phyloP scores from a whole-genome alignment of 2,113 vertebrate genomes.

The Baryphthengus martii region DNA sequence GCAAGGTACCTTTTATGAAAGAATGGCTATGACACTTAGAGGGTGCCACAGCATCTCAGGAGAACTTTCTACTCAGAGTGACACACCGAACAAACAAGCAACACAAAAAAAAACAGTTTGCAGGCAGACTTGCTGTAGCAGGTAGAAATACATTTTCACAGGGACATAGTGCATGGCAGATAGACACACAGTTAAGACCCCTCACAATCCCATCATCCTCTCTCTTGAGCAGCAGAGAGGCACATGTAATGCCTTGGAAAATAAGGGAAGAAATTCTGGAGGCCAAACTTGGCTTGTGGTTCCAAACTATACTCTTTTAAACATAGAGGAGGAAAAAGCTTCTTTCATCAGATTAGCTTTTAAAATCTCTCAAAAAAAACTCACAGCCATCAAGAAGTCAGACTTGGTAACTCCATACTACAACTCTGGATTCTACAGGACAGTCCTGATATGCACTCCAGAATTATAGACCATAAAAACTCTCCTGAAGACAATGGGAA shows the following conservation, averaged over 20 bases:
- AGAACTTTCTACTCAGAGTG: background rate
- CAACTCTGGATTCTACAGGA: background rate
- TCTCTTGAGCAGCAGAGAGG: background rate
- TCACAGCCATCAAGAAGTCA: background rate
- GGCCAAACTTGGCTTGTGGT: background rate
- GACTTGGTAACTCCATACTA: background rate
- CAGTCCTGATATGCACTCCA: background rate
- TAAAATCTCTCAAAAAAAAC: background rate
- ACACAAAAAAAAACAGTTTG: background rate
- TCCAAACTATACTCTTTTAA: background rate
- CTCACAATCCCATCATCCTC: background rate
- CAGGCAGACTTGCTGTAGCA: background rate
- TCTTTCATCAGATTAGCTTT: background rate
- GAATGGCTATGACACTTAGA: background rate
- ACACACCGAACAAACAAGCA: background rate
- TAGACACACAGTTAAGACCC: background rate
- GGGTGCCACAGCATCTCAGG: accelerated
- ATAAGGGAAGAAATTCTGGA: background rate
- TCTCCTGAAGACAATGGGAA: background rate
- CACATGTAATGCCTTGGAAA: background rate
- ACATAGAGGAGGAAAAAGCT: background rate
- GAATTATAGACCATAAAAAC: background rate
- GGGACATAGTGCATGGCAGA: background rate
- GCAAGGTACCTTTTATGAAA: background rate
- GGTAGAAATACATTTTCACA: background rate